Base-by-base conservation (phyloP, 2,113 vertebrate species). In the Tetrao urogallus region DNA sequence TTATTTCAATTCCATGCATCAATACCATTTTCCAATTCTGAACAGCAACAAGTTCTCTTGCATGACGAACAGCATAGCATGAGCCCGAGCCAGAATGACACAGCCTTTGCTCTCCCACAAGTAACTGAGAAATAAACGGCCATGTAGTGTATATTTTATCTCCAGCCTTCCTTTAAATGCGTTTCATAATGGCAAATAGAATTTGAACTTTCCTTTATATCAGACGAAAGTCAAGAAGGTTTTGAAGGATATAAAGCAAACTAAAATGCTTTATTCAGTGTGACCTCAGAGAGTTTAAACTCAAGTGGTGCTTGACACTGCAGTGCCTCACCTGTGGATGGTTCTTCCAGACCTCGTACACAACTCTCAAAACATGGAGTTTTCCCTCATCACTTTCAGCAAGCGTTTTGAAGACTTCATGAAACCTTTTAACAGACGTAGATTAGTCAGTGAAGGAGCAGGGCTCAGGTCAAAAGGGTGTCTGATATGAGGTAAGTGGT, bases 351-450 rank as follows among this genome's bases (percentile, higher is more conserved):
- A 98, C 99, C 14, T 99, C 98, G 74, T 99, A 99, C 43, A 99
- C 98, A 85, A 99, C 99, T 88, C 98, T 98, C 17, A 99, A 98
- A 93, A 99, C 98, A 79, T 99, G 99, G 67, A 99, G 98, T 80
- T 99, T 99, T n/a, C 99, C 99, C 93, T 99, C 99, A 82, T 99
- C 99, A 32, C 97, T 98, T 77, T 99, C 99, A 20, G 99, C 98
- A 89, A 99, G 97, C 0, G 94, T 96, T 98, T 99, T 99, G 95
- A 99, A 98, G 93, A 99, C 98, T 96, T 99, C 99, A 63, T 99
- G 99, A 97, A 99, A 99, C 97, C 99, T 99, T 97, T 63, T 57
- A 93, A 90, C 2, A 94, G 16, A 96, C 32, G 8, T 19, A 94
- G 16, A 86, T 83, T 4, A 52, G 80, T 78, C 61, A 96, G 40